Evolutionary conservation across 2,113 vertebrate species (phyloP), one percentile per base, ranked within the genome.

Genomic region (Drymodes brunneopygia): DNA sequence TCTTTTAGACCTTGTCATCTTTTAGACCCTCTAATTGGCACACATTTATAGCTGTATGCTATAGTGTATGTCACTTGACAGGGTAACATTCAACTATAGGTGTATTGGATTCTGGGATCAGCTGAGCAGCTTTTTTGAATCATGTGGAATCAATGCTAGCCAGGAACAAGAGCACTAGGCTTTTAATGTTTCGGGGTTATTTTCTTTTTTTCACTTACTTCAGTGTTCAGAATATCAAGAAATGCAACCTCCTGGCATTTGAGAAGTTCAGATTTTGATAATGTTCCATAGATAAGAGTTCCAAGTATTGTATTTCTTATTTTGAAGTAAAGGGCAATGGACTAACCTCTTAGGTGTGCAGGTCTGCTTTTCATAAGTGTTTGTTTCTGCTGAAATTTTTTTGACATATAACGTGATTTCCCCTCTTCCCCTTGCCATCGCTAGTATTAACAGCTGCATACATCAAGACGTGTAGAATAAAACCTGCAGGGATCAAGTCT

Each of bases 361-460:
- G 33, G 4, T 50, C 9, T 74, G 7, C 36, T 92, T 82, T 93
- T 60, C 48, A 67, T 40, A 94, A 75, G n/a, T 27, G 9, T 50
- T 91, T 85, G 40, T 45, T 73, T 94, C 48, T 86, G 11, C 60
- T 70, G 80, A 72, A n/a, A 62, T 53, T 36, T 83, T 86, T 88
- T 67, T 81, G 36, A 45, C 6, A 8, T 51, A 21, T 21, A 29
- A 36, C n/a, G 4, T 64, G 36, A 10, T 45, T 20, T 69, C 22
- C 15, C 19, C 1, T 1, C 28, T 8, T 66, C 2, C 21, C 44
- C 44, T 8, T 6, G 2, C 10, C 16, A 16, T 16, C 36, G 31
- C 22, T 74, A 12, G 10, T 45, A 38, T 80, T 70, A 86, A 50
- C 21, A 24, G 18, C 14, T 83, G 27, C 13, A 15, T 60, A 4